These are phyloP conservation scores for Ericerus pela DNA, from an alignment of 1,140 invertebrate genomes.

Conservation along the genomic window DNA sequence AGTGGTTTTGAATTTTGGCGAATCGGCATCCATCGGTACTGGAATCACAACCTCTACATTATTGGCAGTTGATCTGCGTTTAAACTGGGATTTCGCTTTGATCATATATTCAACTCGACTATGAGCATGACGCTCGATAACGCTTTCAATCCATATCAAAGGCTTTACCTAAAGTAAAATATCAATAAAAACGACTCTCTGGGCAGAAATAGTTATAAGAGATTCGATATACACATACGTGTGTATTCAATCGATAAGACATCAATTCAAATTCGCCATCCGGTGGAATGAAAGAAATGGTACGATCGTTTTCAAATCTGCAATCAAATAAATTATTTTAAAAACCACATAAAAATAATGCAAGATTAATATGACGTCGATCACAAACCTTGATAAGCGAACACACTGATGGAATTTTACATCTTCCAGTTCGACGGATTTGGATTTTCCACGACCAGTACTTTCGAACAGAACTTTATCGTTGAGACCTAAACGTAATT, in stretches of 20 bases:
- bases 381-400: slow-evolving; percentile 54
- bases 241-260: slow-evolving; percentile 62
- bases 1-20: slow-evolving; percentile 97
- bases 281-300: slow-evolving; percentile 97
- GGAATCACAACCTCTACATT: slow-evolving; percentile 99
- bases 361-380: neutral
- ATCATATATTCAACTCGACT: slow-evolving; percentile 99
- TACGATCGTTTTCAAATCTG: slow-evolving; percentile 95
- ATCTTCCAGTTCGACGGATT: slow-evolving; percentile 97
- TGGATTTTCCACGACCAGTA: slow-evolving; percentile 93
- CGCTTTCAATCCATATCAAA: slow-evolving; percentile 98
- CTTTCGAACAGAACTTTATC: slow-evolving; percentile 99
- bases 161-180: slow-evolving; percentile 60
- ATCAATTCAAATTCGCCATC: slow-evolving; percentile 99
- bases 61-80: slow-evolving; percentile 92
- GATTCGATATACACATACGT: neutral
- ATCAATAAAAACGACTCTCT: neutral
- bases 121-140: slow-evolving; percentile 96
- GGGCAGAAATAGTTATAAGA: neutral
- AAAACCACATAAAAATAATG: neutral
- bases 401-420: slow-evolving; percentile 99
- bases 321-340: slow-evolving; percentile 9
- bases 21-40: slow-evolving; percentile 94
- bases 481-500: slow-evolving; percentile 92
- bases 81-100: slow-evolving; percentile 98